phyloP scores from a whole-genome alignment of 2,113 vertebrate genomes.

The Ardeotis arabs region DNA sequence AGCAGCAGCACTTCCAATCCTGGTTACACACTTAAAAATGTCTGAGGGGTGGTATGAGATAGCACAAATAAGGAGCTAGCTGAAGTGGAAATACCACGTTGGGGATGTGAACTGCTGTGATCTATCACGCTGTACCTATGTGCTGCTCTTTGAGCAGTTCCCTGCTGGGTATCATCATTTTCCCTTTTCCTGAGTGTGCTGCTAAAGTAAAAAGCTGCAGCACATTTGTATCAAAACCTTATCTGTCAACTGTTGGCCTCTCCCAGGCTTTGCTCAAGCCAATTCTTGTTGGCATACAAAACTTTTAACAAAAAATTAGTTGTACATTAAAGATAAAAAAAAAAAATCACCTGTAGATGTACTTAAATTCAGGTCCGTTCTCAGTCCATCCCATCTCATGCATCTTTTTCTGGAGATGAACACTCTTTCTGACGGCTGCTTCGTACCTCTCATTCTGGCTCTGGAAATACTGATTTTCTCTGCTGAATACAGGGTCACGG shows the following conservation, averaged over 20 bases:
- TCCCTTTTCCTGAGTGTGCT: not conserved
- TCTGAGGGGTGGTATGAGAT: not conserved
- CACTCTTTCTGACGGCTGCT: constrained; percentile 51
- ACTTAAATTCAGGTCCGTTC: constrained; percentile 22
- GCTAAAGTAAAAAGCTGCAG: not conserved
- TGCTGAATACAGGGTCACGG: constrained; percentile 60
- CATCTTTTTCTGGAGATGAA: constrained; percentile 60
- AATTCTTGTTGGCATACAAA: not conserved
- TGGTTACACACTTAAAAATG: not conserved
- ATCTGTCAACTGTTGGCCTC: not conserved
- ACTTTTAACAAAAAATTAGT: not conserved
- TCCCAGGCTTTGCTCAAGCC: not conserved
- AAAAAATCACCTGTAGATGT: constrained; percentile 65
- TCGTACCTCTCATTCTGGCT: constrained; percentile 71
- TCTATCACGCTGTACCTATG: not conserved
- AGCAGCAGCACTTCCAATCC: not conserved
- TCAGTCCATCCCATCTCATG: constrained; percentile 67
- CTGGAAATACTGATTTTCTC: constrained; percentile 74
- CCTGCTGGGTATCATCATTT: rapidly evolving
- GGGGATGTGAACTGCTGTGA: not conserved
- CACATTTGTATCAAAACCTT: not conserved
- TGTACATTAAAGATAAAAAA: not conserved
- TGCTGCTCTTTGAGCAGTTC: not conserved
- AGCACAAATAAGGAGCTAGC: not conserved
- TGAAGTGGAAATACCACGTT: not conserved